These are phyloP conservation scores for Phortica magna DNA, from an alignment of 2,888 invertebrate genomes.

Conservation along the genomic window DNA sequence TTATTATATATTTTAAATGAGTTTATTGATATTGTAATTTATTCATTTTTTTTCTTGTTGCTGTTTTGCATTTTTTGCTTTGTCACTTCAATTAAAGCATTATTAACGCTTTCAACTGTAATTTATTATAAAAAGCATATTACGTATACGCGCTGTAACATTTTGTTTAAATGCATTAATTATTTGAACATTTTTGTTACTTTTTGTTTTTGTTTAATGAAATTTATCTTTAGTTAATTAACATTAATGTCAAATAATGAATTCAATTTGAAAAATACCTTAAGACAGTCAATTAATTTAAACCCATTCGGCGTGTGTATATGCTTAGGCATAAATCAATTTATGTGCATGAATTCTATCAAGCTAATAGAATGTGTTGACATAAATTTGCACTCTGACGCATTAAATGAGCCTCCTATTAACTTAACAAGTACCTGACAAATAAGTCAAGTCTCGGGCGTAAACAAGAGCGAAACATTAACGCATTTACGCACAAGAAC, in stretches of 20 bases:
- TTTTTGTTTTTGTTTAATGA: neutral
- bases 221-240: neutral
- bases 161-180: neutral
- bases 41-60: slow-evolving; percentile 29
- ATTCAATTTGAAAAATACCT: neutral
- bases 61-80: slow-evolving; percentile 27
- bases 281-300: neutral
- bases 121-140: neutral
- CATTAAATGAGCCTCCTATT: slow-evolving; percentile 67
- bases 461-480: slow-evolving; percentile 57
- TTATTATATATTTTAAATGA: slow-evolving; percentile 12
- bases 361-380: slow-evolving; percentile 36
- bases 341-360: slow-evolving; percentile 14
- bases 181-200: too few relatives aligned
- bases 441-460: slow-evolving; percentile 70
- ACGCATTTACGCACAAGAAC: slow-evolving; percentile 23
- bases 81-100: slow-evolving; percentile 36
- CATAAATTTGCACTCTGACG: slow-evolving; percentile 66
- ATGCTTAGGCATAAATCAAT: neutral
- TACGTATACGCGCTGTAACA: neutral
- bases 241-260: neutral
- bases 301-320: neutral
- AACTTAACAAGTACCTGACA: slow-evolving; percentile 72
- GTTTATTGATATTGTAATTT: neutral
- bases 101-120: slow-evolving; percentile 30